Evolutionary conservation across 1,140 invertebrate species (phyloP), one percentile per base, ranked within the genome.

Genomic region (Drosophila funebris): DNA sequence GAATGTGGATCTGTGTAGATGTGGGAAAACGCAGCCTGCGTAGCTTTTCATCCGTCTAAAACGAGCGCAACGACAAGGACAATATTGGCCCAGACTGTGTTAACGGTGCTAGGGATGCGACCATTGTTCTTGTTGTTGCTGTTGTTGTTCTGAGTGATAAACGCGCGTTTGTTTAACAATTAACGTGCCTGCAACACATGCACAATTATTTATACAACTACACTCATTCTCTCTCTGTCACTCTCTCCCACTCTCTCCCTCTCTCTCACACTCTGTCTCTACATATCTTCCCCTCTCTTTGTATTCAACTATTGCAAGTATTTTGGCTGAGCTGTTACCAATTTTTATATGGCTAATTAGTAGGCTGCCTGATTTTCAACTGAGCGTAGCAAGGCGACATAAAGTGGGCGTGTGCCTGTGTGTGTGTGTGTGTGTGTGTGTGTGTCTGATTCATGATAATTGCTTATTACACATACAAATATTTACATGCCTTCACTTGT

Each of bases 131-230:
- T 57, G 44, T 27, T 67, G 24, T 50, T 52, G 27, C 27, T 52
- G 24, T 24, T 68, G 54, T 53, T 70, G 58, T 36, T 75, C 36
- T 64, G 76, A 78, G 77, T 85, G 81, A 85, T 85, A 85, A 85
- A 78, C 82, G 81, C 64, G 67, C 82, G 75, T 85, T 85, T 85
- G 82, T 75, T 81, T 87, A 85, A 81, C 82, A 85, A 85, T 85
- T 85, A 85, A 81, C 77, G 67, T 77, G 66, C 69, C 62, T 72
- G 81, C 61, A 73, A 69, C 81, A 85, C 73, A 74, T 71, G 62
- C 81, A 76, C 48, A 71, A 24, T 63, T 57, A 79, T 61, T 76
- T 73, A 67, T 78, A 44, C 58, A 37, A 48, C 41, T 57, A 48
- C 54, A 48, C 54, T 53, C 62, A 77, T 16, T 22, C 37, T 4